Percentiles rank a stretch among this genome's conserved stretches.
These are phyloP conservation scores for Leptopilina boulardi DNA, from an alignment of 1,140 invertebrate species.

Conservation along the genomic window DNA sequence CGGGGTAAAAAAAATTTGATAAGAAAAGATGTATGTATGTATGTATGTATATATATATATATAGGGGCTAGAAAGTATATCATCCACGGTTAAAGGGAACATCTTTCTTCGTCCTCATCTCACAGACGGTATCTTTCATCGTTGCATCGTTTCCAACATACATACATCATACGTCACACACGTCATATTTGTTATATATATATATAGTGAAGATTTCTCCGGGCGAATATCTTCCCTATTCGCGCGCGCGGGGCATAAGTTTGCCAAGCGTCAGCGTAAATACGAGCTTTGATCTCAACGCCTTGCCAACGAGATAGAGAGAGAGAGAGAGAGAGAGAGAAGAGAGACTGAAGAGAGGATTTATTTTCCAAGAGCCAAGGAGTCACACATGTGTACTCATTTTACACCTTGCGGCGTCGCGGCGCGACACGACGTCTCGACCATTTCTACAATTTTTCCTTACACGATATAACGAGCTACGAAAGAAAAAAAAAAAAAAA, in stretches of 20 bases:
- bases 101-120: conserved; percentile 43
- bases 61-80: background rate
- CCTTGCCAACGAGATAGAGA: conserved; percentile 49
- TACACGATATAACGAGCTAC: background rate
- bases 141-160: conserved; percentile 46
- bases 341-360: conserved; percentile 36
- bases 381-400: background rate
- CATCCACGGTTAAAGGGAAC: background rate
- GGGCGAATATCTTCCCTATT: conserved; percentile 39
- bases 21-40: background rate
- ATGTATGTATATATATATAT: too few species aligned
- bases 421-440: conserved; percentile 5
- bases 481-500: background rate
- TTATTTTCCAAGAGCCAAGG: conserved; percentile 50
- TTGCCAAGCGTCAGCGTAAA: conserved; percentile 58
- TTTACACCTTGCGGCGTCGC: conserved; percentile 6
- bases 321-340: conserved; percentile 32
- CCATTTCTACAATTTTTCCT: background rate
- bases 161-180: conserved; percentile 56
- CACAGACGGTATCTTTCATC: conserved; percentile 47
- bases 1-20: background rate
- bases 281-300: conserved; percentile 52
- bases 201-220: conserved; percentile 42
- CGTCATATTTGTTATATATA: conserved; percentile 44
- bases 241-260: conserved; percentile 46